phyloP scores from a whole-genome alignment of 2,888 invertebrate species.

The Xylota sylvarum region DNA sequence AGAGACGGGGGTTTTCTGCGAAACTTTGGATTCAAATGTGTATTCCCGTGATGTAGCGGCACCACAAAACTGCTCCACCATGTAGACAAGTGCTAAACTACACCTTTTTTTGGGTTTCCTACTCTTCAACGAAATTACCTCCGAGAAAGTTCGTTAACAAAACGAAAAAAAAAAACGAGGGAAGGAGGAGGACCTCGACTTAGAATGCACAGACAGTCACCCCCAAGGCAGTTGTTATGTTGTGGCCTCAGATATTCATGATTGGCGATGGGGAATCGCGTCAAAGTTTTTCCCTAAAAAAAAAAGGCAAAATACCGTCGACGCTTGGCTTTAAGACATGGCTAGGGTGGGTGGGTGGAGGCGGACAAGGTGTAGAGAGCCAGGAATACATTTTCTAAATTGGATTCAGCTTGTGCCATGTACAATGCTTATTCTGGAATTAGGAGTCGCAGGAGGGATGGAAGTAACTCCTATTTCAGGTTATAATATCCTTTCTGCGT shows the following conservation, averaged over 20 bases:
- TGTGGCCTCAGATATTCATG: slow-evolving; percentile 75
- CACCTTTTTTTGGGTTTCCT: slow-evolving; percentile 53
- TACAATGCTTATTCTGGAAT: slow-evolving; percentile 70
- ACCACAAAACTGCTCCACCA: slow-evolving; percentile 46
- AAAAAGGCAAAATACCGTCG: slow-evolving; percentile 30
- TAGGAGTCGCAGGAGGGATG: slow-evolving; percentile 63
- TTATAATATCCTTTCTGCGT: slow-evolving; percentile 56
- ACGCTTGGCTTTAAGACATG: slow-evolving; percentile 27
- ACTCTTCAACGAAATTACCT: slow-evolving; percentile 61
- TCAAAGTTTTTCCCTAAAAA: slow-evolving; percentile 45
- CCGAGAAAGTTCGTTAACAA: slow-evolving; percentile 62
- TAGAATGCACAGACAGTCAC: slow-evolving; percentile 66
- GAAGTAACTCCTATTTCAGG: slow-evolving; percentile 59
- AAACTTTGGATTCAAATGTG: slow-evolving; percentile 32
- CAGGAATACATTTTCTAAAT: slow-evolving; percentile 75
- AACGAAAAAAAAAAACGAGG: slow-evolving; percentile 3
- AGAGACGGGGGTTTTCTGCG: not conserved
- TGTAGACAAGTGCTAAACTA: slow-evolving; percentile 73
- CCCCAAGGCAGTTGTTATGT: slow-evolving; percentile 74
- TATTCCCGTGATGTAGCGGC: not conserved
- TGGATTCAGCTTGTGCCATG: slow-evolving; percentile 72
- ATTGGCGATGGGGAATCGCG: slow-evolving; percentile 75
- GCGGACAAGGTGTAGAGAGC: slow-evolving; percentile 14
- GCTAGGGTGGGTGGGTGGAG: not conserved
- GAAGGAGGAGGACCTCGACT: not conserved